phyloP scores from a whole-genome alignment of 1,140 invertebrate genomes.

The Rhynchophorus ferrugineus region DNA sequence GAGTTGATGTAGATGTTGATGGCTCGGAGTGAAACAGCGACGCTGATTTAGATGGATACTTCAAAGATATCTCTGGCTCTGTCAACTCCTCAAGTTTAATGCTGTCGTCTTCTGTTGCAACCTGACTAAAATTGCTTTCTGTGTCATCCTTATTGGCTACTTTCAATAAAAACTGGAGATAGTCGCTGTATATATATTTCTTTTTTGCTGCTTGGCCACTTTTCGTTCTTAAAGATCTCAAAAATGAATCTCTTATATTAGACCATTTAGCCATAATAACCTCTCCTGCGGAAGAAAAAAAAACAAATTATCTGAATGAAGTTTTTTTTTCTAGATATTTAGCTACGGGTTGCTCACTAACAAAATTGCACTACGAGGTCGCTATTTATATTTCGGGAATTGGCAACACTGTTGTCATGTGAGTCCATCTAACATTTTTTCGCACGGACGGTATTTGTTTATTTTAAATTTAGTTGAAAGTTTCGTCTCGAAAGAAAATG shows the following conservation, averaged over 20 bases:
- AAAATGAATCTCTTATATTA: slow-evolving; percentile 20
- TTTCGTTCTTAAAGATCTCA: slow-evolving; percentile 22
- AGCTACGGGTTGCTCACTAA: slow-evolving; percentile 32
- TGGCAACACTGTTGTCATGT: no score
- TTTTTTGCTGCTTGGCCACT: slow-evolving; percentile 24
- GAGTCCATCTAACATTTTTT: no score
- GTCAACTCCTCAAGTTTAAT: neutral
- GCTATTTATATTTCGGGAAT: no score
- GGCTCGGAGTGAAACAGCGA: no score
- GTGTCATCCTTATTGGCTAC: slow-evolving; percentile 26
- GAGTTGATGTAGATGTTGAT: neutral
- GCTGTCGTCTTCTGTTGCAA: neutral
- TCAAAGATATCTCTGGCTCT: slow-evolving; percentile 7
- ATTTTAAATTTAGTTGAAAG: no score
- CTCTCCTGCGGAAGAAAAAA: slow-evolving; percentile 6
- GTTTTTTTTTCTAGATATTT: slow-evolving; percentile 33
- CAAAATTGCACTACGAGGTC: slow-evolving; percentile 35
- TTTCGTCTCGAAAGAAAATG: no score
- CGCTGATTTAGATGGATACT: neutral
- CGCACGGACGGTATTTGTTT: no score
- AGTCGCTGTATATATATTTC: slow-evolving; percentile 19
- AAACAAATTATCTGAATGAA: slow-evolving; percentile 18
- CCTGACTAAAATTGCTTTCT: slow-evolving; percentile 18
- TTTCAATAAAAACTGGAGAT: slow-evolving; percentile 24
- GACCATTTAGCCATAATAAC: slow-evolving; percentile 6